Evolutionary conservation across 2,797 vertebrate species (phyloP), one percentile per base, ranked within the genome.

Genomic region (Pseudomugil gertrudae): DNA sequence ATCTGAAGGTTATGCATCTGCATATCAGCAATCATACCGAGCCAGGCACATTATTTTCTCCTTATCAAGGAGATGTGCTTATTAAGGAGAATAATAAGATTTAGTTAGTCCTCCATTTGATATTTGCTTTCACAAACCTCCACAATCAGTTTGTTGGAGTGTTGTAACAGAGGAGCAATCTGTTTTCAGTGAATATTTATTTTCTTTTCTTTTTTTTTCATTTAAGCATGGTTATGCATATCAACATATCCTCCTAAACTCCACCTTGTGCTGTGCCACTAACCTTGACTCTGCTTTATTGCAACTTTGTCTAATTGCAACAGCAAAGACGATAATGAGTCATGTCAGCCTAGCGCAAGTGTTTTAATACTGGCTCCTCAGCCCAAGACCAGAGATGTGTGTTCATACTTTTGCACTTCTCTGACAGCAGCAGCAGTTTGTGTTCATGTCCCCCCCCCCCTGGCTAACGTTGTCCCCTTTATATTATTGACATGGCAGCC

Each of bases 121-220:
- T 66, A 75, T 87, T 82, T 76, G 59, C 40, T 83, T 71, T 76
- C 82, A 77, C 68, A 73, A 78, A 72, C 59, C 54, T 53, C 33
- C 68, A 14, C 26, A 45, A 78, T 87, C 78, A 73, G 79, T 72
- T 82, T 84, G 73, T 84, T 79, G 66, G 35, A 5, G 57, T 56
- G 15, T 3, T 45, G 58, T 52, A 64, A 50, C 61, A 63, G 74
- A 57, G 69, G 50, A 55, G 43, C 24, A 66, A 72, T 69, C 62
- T 54, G 63, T 74, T 74, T 15, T 43, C 21, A 69, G 52, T 57
- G 63, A 43, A 45, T 76, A 48, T 74, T 23, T 30, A 53, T 52
- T 32, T 65, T 56, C 10, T 47, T 30, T 33, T 68, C 24, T 78
- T 68, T 81, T 27, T 68, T 38, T 23, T 66, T 74, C 63, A 66